These are phyloP conservation scores for Erpornis zantholeuca DNA, from an alignment of 2,113 vertebrate genomes.

Conservation along the genomic window DNA sequence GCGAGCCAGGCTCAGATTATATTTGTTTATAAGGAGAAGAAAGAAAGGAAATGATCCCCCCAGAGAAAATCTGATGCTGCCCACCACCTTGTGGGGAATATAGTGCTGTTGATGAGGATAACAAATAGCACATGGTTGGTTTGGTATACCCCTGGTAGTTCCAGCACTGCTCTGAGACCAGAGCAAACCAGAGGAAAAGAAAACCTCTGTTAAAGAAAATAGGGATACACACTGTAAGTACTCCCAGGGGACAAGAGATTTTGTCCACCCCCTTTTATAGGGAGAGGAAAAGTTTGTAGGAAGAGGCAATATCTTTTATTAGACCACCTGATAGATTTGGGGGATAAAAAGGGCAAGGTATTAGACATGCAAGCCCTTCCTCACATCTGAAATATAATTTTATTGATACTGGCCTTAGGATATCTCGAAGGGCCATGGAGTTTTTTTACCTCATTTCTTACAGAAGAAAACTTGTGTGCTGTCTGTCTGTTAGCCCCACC, in stretches of 20 bases:
- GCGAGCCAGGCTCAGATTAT: not conserved
- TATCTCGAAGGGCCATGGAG: not conserved
- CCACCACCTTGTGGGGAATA: not conserved
- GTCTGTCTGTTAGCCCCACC: constrained; percentile 26
- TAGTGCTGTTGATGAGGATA: not conserved
- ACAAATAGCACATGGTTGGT: not conserved
- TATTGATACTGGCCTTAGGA: constrained; percentile 27
- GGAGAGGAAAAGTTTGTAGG: not conserved
- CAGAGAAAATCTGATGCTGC: not conserved
- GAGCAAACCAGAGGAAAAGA: not conserved
- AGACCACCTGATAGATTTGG: not conserved
- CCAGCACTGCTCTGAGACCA: not conserved
- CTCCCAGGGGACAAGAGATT: not conserved
- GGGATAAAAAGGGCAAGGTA: not conserved
- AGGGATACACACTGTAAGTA: not conserved
- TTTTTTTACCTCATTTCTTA: constrained; percentile 10
- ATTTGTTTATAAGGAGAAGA: not conserved
- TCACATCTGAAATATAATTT: constrained; percentile 31
- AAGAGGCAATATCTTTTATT: constrained; percentile 13
- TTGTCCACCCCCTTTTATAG: not conserved
- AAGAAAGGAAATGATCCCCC: not conserved
- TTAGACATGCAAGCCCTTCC: not conserved
- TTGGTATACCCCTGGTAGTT: not conserved
- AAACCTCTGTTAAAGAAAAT: not conserved
- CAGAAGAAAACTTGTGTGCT: constrained; percentile 10